Percentiles rank a stretch among this genome's conserved stretches.
phyloP scores from a whole-genome alignment of 2,888 invertebrate species.

The Agonopterix alstromeriana region DNA sequence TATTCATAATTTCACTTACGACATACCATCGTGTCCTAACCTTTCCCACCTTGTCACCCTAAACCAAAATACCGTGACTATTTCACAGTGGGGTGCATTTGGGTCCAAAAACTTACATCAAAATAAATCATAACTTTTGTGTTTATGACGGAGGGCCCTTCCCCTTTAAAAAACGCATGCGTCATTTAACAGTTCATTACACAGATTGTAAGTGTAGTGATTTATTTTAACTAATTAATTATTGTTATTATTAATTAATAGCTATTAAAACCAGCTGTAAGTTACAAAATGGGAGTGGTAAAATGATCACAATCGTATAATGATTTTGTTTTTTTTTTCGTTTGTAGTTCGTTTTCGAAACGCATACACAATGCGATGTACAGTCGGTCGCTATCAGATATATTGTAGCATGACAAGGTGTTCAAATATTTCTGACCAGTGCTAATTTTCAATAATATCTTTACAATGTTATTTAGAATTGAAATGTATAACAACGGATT shows the following conservation, averaged over 20 bases:
- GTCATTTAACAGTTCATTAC: conserved; percentile 13
- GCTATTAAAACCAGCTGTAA: background rate
- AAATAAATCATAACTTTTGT: conserved; percentile 6
- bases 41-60: conserved; percentile 5
- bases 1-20: too few relatives aligned
- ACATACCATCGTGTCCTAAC: background rate
- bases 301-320: background rate
- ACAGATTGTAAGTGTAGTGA: conserved; percentile 4
- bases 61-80: conserved; percentile 4
- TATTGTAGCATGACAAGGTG: too few relatives aligned
- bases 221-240: conserved; percentile 6
- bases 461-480: too few relatives aligned
- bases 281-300: background rate
- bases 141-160: conserved; percentile 5
- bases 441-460: too few relatives aligned
- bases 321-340: background rate
- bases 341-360: too few relatives aligned
- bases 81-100: conserved; percentile 10
- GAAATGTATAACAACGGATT: too few relatives aligned
- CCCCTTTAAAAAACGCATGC: conserved; percentile 15
- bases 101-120: conserved; percentile 4
- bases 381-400: too few relatives aligned
- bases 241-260: background rate
- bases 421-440: too few relatives aligned
- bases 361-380: too few relatives aligned